Base-by-base conservation (phyloP, 2,113 vertebrate species). In the Falco punctatus region DNA sequence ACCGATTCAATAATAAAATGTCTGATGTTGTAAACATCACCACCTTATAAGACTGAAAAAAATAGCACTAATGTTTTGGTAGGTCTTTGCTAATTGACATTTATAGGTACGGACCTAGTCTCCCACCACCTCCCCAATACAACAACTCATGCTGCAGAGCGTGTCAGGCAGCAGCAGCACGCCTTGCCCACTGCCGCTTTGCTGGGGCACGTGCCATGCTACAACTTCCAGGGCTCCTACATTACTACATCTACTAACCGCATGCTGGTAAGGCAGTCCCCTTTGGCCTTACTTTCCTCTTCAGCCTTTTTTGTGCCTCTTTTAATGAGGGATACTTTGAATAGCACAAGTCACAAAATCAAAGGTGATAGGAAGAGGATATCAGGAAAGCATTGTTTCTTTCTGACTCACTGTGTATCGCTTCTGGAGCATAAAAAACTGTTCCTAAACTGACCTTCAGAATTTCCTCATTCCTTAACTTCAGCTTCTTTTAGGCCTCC, bases 131-230 rank as follows among this genome's bases (percentile, higher is more conserved):
- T 69, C 44, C 33, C 33, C 33, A 22, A 6, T 6, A 42, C 57
- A 82, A 69, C 5, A 9, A 28, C 14, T 49, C 4, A 24, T 3
- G 35, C 42, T 1, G 0, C 22, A 57, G 28, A 49, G 9, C 2
- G 0, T 1, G 23, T 21, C n/a, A 40, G 51, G 64, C 42, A 16
- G 69, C 33, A 57, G 44, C 54, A 40, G n/a, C 80, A 18, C 1
- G 7, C 11, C 30, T 52, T 54, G 15, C 35, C 33, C 67, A 35
- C 26, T 3, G 0, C 24, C 0, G 0, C 38, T 74, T 13, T 49
- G 58, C 44, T 13, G 42, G 1, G 1, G 23, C 35, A 62, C 1
- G 0, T 5, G 22, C n/a, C 38, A 54, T 1, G 0, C 44, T 54
- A 35, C 15, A 21, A 11, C 11, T 7, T 32, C 13, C 33, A 24